Percentiles rank a stretch among this genome's conserved stretches.
These are phyloP conservation scores for Typhlichthys eigenmanni DNA, from an alignment of 2,797 vertebrate species.

Conservation along the genomic window DNA sequence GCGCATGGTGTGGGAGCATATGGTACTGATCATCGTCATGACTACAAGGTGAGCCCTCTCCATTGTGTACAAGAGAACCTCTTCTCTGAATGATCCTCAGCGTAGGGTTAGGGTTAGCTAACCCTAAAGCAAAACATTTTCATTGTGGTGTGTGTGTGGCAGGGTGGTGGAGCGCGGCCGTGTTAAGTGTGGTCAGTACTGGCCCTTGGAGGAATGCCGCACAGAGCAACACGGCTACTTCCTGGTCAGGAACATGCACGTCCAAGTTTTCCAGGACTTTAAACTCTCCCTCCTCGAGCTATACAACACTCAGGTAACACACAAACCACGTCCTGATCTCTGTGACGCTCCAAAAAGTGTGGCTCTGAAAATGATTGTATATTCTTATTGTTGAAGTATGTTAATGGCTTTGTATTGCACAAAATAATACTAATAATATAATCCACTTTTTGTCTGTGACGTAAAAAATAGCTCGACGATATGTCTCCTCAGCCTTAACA, in stretches of 20 bases:
- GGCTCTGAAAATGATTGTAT: no score
- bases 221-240: slow-evolving; percentile 82
- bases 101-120: no score
- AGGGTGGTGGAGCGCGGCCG: slow-evolving; percentile 85
- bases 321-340: not conserved
- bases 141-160: slow-evolving; percentile 26
- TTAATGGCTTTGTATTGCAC: no score
- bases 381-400: no score
- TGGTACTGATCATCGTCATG: slow-evolving; percentile 87
- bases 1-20: slow-evolving; percentile 88
- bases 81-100: no score
- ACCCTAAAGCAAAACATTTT: no score
- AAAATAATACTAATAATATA: no score
- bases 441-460: no score
- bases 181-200: slow-evolving; percentile 87
- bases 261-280: slow-evolving; percentile 85
- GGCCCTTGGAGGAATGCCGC: slow-evolving; percentile 81
- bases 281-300: slow-evolving; percentile 82
- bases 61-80: not conserved
- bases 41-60: slow-evolving; percentile 80
- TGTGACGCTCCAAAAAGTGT: no score
- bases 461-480: no score
- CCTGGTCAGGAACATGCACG: slow-evolving; percentile 77
- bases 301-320: slow-evolving; percentile 80
- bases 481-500: no score